Percentiles rank a stretch among this genome's conserved stretches.
These are phyloP conservation scores for Drosophila pachea DNA, from an alignment of 1,140 invertebrate genomes.

Conservation along the genomic window DNA sequence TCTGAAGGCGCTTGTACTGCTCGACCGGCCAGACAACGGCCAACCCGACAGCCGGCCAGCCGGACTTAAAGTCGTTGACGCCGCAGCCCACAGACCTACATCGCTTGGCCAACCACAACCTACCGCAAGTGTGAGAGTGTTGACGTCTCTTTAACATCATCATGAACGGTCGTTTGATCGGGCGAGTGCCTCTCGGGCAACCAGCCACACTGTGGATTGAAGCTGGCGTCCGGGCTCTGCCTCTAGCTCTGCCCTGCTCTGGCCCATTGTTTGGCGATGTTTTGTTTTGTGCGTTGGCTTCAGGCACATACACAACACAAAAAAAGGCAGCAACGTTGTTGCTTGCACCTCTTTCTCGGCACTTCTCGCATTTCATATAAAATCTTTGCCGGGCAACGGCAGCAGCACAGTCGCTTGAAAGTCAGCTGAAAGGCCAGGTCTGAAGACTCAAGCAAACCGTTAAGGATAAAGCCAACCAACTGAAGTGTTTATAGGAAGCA, in stretches of 20 bases:
- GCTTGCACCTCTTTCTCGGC: constrained; percentile 45
- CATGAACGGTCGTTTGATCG: constrained; percentile 17
- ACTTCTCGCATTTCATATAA: constrained; percentile 75
- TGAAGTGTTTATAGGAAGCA: constrained; percentile 68
- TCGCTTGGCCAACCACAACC: constrained; percentile 60
- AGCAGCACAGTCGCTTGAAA: constrained; percentile 63
- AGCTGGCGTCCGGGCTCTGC: constrained; percentile 35
- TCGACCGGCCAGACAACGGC: too few species aligned
- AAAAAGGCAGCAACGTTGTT: constrained; percentile 22
- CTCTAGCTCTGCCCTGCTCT: constrained; percentile 16
- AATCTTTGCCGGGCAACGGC: constrained; percentile 60
- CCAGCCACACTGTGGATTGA: constrained; percentile 49
- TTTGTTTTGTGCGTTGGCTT: constrained; percentile 44
- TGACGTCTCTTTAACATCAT: constrained; percentile 44
- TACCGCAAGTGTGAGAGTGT: constrained; percentile 66
- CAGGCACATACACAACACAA: not conserved
- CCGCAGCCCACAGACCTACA: constrained; percentile 62
- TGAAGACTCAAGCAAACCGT: constrained; percentile 36
- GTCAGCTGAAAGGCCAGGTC: constrained; percentile 62
- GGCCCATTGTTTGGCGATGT: constrained; percentile 48
- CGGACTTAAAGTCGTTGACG: constrained; percentile 58
- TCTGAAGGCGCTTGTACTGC: constrained; percentile 62
- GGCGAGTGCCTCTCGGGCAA: constrained; percentile 41
- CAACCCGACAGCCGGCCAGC: constrained; percentile 31
- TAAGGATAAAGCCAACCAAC: constrained; percentile 51